Conservation (phyloP, 1,140 invertebrate genomes). For the Ectropis grisescens region DNA sequence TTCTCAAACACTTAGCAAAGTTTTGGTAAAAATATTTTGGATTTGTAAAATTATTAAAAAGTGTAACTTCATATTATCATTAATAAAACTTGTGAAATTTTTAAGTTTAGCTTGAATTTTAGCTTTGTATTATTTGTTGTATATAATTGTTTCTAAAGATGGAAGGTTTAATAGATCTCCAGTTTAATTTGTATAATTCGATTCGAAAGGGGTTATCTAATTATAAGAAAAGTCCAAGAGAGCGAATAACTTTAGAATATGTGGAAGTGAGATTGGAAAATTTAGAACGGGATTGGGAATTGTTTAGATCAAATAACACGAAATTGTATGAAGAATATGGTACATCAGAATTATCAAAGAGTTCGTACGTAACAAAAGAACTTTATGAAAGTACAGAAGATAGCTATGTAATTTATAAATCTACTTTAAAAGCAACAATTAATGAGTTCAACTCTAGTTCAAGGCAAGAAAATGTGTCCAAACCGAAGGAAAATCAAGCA, state of each 20-base stretch:
- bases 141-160: too few relatives aligned
- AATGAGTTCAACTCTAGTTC: slow-evolving; percentile 1
- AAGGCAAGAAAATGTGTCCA: neutral
- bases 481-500: neutral
- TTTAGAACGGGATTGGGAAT: slow-evolving; percentile 6
- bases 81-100: too few relatives aligned
- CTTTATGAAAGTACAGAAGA: slow-evolving; percentile 5
- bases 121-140: too few relatives aligned
- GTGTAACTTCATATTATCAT: too few relatives aligned
- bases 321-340: slow-evolving; percentile 1
- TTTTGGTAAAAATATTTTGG: too few relatives aligned
- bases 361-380: neutral
- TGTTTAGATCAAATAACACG: slow-evolving; percentile 3
- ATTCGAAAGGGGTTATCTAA: too few relatives aligned
- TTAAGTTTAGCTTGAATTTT: too few relatives aligned
- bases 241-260: slow-evolving; percentile 7
- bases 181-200: too few relatives aligned
- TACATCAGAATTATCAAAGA: neutral
- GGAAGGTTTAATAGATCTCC: too few relatives aligned
- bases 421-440: neutral
- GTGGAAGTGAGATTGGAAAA: slow-evolving; percentile 4
- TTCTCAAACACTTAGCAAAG: too few relatives aligned
- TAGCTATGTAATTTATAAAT: neutral
- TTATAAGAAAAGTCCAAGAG: slow-evolving; percentile 6
- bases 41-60: too few relatives aligned